These are phyloP conservation scores for Habropoda laboriosa DNA, from an alignment of 1,140 invertebrate genomes.

Conservation along the genomic window DNA sequence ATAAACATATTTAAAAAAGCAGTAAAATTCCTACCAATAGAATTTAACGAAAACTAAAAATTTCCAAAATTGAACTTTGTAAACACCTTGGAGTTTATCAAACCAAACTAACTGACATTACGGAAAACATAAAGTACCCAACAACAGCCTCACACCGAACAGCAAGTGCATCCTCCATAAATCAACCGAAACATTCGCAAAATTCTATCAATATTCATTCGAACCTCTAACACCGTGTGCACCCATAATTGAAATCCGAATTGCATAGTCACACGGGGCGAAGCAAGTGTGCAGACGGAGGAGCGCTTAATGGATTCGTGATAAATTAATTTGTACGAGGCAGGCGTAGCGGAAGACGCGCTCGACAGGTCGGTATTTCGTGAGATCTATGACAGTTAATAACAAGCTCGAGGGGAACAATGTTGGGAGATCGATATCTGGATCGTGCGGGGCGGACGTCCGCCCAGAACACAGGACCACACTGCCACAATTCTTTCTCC, in stretches of 20 bases:
- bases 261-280: not conserved
- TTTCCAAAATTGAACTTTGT: too few species aligned
- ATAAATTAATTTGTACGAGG: slow-evolving; percentile 33
- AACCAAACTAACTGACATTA: too few species aligned
- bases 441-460: slow-evolving; percentile 49
- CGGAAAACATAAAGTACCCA: too few species aligned
- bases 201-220: too few species aligned
- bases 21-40: too few species aligned
- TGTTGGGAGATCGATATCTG: slow-evolving; percentile 46
- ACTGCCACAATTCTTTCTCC: slow-evolving; percentile 37
- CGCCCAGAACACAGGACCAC: slow-evolving; percentile 50
- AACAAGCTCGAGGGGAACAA: slow-evolving; percentile 39
- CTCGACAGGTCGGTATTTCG: slow-evolving; percentile 42
- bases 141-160: too few species aligned
- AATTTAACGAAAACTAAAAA: too few species aligned
- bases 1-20: too few species aligned
- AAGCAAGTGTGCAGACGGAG: not conserved
- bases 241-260: not conserved
- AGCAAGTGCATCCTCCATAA: too few species aligned
- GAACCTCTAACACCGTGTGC: too few species aligned
- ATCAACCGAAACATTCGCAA: too few species aligned
- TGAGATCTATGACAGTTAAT: slow-evolving; percentile 50
- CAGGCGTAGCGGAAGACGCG: slow-evolving; percentile 3
- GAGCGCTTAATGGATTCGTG: not conserved
- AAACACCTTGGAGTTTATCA: too few species aligned